These are phyloP conservation scores for Parascotia fuliginaria DNA, from an alignment of 2,888 invertebrate species.

Conservation along the genomic window DNA sequence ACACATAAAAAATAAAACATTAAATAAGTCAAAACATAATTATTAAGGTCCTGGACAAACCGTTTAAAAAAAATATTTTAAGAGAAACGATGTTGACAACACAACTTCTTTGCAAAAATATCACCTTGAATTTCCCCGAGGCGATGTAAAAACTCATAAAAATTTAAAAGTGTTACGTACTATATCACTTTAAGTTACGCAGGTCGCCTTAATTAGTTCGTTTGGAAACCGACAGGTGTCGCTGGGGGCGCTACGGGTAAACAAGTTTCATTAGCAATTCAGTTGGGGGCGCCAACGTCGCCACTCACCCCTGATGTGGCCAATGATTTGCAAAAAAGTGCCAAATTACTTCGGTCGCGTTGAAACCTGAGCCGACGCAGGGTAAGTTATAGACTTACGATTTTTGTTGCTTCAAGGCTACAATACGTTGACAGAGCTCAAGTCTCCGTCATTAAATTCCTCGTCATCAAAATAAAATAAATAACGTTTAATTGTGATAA, in stretches of 20 bases:
- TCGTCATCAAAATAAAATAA: too few species aligned
- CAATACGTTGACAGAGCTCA: background rate
- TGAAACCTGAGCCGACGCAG: slow-evolving; percentile 40
- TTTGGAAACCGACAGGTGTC: slow-evolving; percentile 48
- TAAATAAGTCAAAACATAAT: slow-evolving; percentile 9
- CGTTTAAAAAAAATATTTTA: slow-evolving; percentile 10
- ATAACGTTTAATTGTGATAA: too few species aligned
- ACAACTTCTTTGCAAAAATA: slow-evolving; percentile 30
- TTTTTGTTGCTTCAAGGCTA: too few species aligned
- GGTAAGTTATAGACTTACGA: slow-evolving; percentile 4
- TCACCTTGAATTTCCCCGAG: slow-evolving; percentile 21
- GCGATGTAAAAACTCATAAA: slow-evolving; percentile 30
- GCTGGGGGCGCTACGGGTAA: slow-evolving; percentile 32
- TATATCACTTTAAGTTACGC: slow-evolving; percentile 32
- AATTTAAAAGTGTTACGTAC: slow-evolving; percentile 26
- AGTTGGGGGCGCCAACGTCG: slow-evolving; percentile 32
- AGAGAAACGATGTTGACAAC: slow-evolving; percentile 5
- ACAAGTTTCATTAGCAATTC: slow-evolving; percentile 46
- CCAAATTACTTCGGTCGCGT: slow-evolving; percentile 46
- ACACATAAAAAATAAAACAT: background rate
- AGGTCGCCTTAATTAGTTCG: slow-evolving; percentile 43
- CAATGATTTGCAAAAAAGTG: slow-evolving; percentile 47
- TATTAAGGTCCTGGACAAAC: slow-evolving; percentile 11
- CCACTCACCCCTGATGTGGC: slow-evolving; percentile 25
- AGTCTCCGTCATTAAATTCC: too few species aligned